These are phyloP conservation scores for Callaeas wilsoni DNA, from an alignment of 2,113 vertebrate genomes.

Conservation along the genomic window DNA sequence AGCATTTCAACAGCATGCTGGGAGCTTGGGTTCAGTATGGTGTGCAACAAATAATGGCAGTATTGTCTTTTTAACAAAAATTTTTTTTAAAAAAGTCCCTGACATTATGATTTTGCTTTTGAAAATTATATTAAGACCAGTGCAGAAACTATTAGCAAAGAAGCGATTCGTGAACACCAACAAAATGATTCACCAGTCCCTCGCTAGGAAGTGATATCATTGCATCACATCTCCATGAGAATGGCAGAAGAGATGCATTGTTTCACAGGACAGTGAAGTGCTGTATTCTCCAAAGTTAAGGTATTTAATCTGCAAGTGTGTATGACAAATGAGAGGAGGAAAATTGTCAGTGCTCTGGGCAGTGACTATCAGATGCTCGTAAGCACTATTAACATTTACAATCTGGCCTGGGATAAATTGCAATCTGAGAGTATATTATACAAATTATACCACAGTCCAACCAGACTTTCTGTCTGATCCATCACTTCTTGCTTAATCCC, in stretches of 20 bases:
- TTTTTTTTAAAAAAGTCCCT: background rate
- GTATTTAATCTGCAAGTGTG: background rate
- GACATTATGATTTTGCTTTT: background rate
- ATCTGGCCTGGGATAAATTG: background rate
- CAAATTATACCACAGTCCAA: background rate
- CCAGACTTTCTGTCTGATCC: background rate
- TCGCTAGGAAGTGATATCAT: conserved; percentile 20
- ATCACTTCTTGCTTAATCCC: background rate
- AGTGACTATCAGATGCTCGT: background rate
- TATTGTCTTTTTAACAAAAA: background rate
- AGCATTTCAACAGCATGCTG: background rate
- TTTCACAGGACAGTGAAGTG: background rate
- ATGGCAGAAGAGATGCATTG: conserved; percentile 8
- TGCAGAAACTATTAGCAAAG: conserved; percentile 13
- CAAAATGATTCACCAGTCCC: conserved; percentile 49
- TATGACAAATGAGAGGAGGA: background rate
- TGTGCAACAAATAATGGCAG: background rate
- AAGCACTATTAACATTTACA: background rate
- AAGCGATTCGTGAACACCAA: conserved; percentile 23
- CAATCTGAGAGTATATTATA: background rate
- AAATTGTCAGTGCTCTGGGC: background rate
- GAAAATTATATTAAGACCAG: background rate
- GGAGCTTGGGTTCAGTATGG: background rate
- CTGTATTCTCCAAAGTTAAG: background rate
- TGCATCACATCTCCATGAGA: conserved; percentile 3